These are phyloP conservation scores for Capitulum mitella DNA, from an alignment of 2,888 invertebrate species.

Conservation along the genomic window DNA sequence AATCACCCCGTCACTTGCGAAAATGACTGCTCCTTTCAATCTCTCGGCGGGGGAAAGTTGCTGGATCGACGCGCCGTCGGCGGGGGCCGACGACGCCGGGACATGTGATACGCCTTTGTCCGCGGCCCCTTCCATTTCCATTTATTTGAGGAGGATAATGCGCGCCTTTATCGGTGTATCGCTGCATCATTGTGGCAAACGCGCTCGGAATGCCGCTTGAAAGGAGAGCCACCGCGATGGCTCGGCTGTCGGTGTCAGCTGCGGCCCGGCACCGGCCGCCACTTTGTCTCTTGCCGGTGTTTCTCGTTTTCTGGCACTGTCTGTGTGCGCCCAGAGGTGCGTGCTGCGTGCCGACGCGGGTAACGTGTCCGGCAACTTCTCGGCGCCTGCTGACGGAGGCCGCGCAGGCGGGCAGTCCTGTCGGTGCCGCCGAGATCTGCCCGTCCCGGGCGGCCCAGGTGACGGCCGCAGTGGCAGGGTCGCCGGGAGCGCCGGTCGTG, in stretches of 20 bases:
- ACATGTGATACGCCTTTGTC: slow-evolving; percentile 12
- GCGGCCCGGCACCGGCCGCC: no score
- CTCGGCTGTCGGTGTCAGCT: neutral
- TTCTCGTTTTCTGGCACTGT: no score
- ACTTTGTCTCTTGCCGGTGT: no score
- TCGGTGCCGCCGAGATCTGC: no score
- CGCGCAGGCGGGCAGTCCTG: no score
- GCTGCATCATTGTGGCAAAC: neutral
- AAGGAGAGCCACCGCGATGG: neutral
- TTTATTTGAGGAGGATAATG: slow-evolving; percentile 5
- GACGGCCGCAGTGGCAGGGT: no score
- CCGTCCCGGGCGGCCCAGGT: no score
- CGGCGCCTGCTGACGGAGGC: no score
- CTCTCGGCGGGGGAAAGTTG: neutral
- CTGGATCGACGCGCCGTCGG: neutral
- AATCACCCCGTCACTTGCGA: neutral
- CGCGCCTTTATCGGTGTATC: neutral
- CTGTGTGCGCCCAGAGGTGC: no score
- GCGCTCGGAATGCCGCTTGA: neutral
- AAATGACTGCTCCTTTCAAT: neutral
- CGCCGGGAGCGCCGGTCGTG: no score
- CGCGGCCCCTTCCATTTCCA: slow-evolving; percentile 1
- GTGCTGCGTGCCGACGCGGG: no score
- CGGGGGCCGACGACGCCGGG: neutral
- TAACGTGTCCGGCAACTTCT: no score